phyloP scores from a whole-genome alignment of 2,113 vertebrate genomes.

The Tapirus terrestris region DNA sequence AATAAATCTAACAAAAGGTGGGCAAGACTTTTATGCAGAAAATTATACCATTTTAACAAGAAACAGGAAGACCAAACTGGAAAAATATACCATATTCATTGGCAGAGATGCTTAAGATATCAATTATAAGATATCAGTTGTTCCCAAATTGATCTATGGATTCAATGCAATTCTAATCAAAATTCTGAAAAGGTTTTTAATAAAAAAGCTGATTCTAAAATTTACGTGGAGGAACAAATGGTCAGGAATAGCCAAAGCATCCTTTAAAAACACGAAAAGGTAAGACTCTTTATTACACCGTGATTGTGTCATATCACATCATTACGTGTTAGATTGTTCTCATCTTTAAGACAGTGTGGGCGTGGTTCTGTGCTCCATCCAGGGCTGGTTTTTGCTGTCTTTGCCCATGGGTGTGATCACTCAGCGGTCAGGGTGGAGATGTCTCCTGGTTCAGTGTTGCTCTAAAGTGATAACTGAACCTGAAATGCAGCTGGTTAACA shows the following conservation, averaged over 20 bases:
- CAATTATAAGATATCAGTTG: neutral
- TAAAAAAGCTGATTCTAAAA: neutral
- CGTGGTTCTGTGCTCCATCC: too few species aligned
- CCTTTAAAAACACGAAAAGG: too few species aligned
- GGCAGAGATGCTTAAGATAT: neutral
- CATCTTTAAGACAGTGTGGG: too few species aligned
- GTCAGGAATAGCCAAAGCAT: neutral
- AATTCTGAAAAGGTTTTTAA: neutral
- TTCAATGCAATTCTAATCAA: neutral
- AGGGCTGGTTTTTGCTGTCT: neutral
- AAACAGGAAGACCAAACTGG: neutral
- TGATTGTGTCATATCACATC: neutral
- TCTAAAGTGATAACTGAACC: neutral
- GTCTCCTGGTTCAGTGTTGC: neutral
- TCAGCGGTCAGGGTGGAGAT: neutral
- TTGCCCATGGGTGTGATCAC: neutral
- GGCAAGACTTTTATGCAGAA: neutral
- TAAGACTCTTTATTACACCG: too few species aligned
- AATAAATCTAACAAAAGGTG: neutral
- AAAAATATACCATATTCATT: neutral
- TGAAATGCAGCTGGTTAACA: neutral
- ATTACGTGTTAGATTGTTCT: neutral
- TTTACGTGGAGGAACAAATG: neutral
- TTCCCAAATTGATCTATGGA: neutral
- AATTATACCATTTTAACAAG: neutral